Evolutionary conservation across 1,140 invertebrate genomes (phyloP), one percentile per base, ranked within the genome.

Genomic region (Tigriopus japonicus): DNA sequence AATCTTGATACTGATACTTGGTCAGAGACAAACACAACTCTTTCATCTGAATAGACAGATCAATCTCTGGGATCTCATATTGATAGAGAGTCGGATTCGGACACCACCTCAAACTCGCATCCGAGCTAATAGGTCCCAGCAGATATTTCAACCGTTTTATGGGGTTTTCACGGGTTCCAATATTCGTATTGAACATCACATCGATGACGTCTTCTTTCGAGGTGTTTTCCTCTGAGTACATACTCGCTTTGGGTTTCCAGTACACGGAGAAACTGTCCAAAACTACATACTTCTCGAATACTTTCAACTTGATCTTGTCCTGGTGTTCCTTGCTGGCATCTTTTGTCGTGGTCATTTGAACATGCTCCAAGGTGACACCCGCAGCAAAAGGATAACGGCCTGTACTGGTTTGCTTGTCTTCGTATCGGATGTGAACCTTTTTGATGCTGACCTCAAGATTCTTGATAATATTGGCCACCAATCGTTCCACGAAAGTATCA

Each of bases 1-100:
- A 58, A 23, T 58, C 55, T 41, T 58, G 35, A 42, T 58, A 58
- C n/a, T 58, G 55, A 42, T 58, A 58, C 23, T 58, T 58, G 15
- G 55, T 58, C 15, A 58, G 12, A 6, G 13, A 17, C 14, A 58
- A 41, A 6, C 35, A 23, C 23, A 58, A 41, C 15, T 58, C 55
- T 15, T 58, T 23, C 55, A 58, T 58, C 17, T 28, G 15, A 42
- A 58, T 58, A 1, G 28, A 41, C 24, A 58, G 35, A 15, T 58
- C 55, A 15, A 58, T 14, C 12, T 41, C 24, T 14, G 55, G 41
- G 9, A 17, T 35, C 15, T 40, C n/a, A 23, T 40, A 58, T n/a
- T 28, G 12, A 13, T 14, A 41, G 6, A 14, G 6, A 41, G 17
- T 41, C 6, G 55, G 55, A 23, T 42, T 17, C 5, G 35, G 35